Evolutionary conservation across 2,113 vertebrate species (phyloP).

Genomic region (Talpa occidentalis): DNA sequence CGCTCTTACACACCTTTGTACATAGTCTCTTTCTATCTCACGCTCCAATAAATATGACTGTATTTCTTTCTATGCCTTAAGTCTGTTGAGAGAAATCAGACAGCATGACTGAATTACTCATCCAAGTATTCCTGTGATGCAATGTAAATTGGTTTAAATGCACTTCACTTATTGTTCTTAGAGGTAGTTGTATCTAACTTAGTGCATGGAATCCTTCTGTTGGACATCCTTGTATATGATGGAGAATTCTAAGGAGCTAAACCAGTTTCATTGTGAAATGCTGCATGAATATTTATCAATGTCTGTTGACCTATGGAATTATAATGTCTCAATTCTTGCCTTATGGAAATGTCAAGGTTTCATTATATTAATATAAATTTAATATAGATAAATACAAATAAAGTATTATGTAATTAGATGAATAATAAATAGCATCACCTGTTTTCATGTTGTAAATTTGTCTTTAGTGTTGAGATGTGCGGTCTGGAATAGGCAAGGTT

Average conservation of each 20-base stretch:
- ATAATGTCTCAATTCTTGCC: neutral
- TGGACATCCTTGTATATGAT: neutral
- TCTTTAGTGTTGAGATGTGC: neutral
- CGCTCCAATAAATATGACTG: neutral
- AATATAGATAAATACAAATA: neutral
- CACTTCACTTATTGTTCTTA: neutral
- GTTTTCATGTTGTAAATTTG: neutral
- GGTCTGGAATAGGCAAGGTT: neutral
- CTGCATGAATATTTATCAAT: neutral
- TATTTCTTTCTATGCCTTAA: conserved; percentile 7
- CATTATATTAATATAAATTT: neutral
- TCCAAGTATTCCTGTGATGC: neutral
- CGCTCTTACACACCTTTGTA: neutral
- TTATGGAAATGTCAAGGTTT: neutral
- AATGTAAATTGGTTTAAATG: conserved; percentile 2
- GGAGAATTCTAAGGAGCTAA: neutral
- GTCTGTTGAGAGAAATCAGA: neutral
- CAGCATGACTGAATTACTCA: neutral
- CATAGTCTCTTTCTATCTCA: neutral
- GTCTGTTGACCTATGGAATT: neutral
- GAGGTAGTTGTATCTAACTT: neutral
- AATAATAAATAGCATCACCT: neutral
- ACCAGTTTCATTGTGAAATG: neutral
- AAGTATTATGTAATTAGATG: neutral
- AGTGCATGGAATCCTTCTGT: neutral